Conservation (phyloP, 2,113 vertebrate species). For the Morone saxatilis region DNA sequence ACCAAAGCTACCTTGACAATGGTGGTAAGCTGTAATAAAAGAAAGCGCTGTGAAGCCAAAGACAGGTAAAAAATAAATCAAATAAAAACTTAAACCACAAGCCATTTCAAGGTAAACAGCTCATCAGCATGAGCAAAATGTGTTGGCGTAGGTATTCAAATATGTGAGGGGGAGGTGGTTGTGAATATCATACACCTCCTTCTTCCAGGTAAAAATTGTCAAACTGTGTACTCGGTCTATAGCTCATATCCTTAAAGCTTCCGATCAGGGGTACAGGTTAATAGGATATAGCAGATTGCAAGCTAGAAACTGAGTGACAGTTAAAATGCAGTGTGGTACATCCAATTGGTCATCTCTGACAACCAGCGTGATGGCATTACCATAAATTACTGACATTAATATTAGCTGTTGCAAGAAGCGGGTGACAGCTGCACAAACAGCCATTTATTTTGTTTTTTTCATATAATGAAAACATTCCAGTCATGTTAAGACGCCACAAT, state of each 20-base stretch:
- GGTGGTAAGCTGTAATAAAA: background rate
- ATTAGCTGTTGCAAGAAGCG: background rate
- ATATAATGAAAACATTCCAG: conserved; percentile 10
- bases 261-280: background rate
- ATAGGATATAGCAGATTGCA: background rate
- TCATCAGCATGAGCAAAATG: conserved; percentile 1
- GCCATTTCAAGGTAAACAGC: conserved; percentile 4
- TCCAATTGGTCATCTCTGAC: background rate
- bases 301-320: background rate
- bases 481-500: background rate
- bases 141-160: background rate
- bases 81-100: background rate
- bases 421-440: conserved; percentile 8
- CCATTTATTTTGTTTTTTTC: conserved; percentile 19
- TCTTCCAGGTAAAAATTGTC: background rate
- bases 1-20: too few species aligned
- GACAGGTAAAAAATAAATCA: background rate
- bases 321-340: background rate
- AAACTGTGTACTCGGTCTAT: background rate
- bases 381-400: conserved; percentile 6
- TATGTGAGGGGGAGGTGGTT: conserved; percentile 24
- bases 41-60: background rate
- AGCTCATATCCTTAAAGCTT: background rate
- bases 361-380: background rate
- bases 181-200: conserved; percentile 6